phyloP scores from a whole-genome alignment of 2,888 invertebrate genomes.

The Keiferia lycopersicella region DNA sequence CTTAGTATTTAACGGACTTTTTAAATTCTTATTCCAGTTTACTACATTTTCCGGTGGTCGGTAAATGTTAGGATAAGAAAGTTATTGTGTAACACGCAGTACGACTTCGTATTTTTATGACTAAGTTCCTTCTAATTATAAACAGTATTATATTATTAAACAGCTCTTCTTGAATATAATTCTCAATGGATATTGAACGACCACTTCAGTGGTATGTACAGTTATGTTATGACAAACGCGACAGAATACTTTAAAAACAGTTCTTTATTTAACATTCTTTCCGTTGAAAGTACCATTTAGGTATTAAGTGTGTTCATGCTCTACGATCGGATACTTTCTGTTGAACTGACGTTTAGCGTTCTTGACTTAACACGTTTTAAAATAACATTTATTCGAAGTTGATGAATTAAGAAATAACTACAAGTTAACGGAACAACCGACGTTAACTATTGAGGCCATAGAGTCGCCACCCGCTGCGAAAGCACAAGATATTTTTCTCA shows the following conservation, averaged over 20 bases:
- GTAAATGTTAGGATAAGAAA: not conserved
- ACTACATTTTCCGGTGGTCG: not conserved
- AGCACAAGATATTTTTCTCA: slow-evolving; percentile 54
- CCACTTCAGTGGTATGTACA: not conserved
- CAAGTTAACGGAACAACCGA: slow-evolving; percentile 60
- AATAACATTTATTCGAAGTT: slow-evolving; percentile 26
- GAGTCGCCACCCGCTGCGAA: slow-evolving; percentile 65
- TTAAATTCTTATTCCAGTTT: not conserved
- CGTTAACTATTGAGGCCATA: slow-evolving; percentile 66
- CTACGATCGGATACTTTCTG: not conserved
- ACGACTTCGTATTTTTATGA: not conserved
- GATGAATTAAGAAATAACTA: slow-evolving; percentile 47
- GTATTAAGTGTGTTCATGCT: not conserved
- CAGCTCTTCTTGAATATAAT: slow-evolving; percentile 9
- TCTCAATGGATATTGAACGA: not conserved
- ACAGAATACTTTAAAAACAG: no score
- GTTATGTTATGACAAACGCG: slow-evolving; percentile 2
- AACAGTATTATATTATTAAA: slow-evolving; percentile 5
- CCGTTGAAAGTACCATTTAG: slow-evolving; percentile 6
- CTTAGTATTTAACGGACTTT: not conserved
- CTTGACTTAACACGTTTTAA: slow-evolving; percentile 16
- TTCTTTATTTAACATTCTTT: not conserved
- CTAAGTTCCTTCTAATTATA: not conserved
- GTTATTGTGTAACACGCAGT: not conserved
- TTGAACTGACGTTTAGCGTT: not conserved